Evolutionary conservation across 2,113 vertebrate genomes (phyloP).

Genomic region (Pteruthius melanotis): DNA sequence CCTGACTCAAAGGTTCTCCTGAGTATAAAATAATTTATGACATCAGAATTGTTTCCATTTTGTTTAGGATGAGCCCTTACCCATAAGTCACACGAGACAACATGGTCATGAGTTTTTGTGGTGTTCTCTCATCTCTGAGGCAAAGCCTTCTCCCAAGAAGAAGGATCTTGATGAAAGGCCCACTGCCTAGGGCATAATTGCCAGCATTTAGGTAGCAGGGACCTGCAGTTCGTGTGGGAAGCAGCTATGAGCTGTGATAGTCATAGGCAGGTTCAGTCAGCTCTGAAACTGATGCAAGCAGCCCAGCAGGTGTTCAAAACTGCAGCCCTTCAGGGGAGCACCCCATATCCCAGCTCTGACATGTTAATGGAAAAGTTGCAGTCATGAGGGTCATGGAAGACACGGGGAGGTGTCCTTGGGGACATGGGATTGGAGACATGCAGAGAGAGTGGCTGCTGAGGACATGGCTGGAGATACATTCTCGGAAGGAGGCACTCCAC

Average conservation of each 20-base stretch:
- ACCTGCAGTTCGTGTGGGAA: neutral
- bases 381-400: neutral
- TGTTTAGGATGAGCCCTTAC: neutral
- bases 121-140: neutral
- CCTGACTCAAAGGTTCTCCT: neutral
- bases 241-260: neutral
- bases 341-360: neutral
- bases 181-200: neutral
- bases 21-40: neutral
- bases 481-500: neutral
- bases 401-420: neutral
- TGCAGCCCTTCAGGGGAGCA: neutral
- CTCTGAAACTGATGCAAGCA: neutral
- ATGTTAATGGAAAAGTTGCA: neutral
- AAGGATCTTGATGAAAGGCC: neutral
- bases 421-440: accelerated
- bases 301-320: neutral
- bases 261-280: neutral
- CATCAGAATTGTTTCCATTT: neutral
- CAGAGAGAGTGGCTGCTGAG: neutral
- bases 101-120: neutral
- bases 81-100: neutral
- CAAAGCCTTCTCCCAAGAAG: neutral
- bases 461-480: neutral
- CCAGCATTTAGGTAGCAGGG: neutral